Conservation (phyloP, 2,888 invertebrate genomes). For the Pyrrhia umbra region DNA sequence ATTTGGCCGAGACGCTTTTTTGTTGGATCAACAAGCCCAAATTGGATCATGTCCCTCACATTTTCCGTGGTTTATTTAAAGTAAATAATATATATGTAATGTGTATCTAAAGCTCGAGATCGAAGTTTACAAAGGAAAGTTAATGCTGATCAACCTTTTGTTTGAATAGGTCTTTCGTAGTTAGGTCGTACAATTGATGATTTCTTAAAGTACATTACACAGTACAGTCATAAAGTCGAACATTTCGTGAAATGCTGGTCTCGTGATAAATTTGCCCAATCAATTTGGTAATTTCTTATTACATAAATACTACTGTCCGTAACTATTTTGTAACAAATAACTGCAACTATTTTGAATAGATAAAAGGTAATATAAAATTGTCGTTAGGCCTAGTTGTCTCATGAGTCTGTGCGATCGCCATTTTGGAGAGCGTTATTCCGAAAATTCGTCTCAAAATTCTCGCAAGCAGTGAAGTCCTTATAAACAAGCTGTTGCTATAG, state of each 20-base stretch:
- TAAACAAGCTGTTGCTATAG: too few relatives aligned
- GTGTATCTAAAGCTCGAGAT: conserved; percentile 12
- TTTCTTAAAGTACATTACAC: too few relatives aligned
- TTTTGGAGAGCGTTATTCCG: too few relatives aligned
- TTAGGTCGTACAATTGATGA: not conserved
- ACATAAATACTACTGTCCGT: too few relatives aligned
- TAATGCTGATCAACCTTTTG: conserved; percentile 4
- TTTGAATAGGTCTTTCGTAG: not conserved
- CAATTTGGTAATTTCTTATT: not conserved
- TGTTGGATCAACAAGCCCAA: conserved; percentile 64
- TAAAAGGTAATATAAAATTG: too few relatives aligned
- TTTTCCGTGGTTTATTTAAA: conserved; percentile 40
- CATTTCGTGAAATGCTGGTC: too few relatives aligned
- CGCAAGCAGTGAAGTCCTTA: not conserved
- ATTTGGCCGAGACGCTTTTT: conserved; percentile 65
- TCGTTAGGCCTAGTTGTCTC: too few relatives aligned
- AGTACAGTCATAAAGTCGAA: too few relatives aligned
- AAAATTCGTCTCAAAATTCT: too few relatives aligned
- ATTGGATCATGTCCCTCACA: conserved; percentile 71
- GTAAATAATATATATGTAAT: conserved; percentile 25
- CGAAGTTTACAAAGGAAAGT: conserved; percentile 6
- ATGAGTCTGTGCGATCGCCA: too few relatives aligned
- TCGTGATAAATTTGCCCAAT: not conserved
- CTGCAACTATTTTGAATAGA: too few relatives aligned
- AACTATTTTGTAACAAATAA: too few relatives aligned